These are phyloP conservation scores for Macquaria australasica DNA, from an alignment of 2,113 vertebrate species.

Conservation along the genomic window DNA sequence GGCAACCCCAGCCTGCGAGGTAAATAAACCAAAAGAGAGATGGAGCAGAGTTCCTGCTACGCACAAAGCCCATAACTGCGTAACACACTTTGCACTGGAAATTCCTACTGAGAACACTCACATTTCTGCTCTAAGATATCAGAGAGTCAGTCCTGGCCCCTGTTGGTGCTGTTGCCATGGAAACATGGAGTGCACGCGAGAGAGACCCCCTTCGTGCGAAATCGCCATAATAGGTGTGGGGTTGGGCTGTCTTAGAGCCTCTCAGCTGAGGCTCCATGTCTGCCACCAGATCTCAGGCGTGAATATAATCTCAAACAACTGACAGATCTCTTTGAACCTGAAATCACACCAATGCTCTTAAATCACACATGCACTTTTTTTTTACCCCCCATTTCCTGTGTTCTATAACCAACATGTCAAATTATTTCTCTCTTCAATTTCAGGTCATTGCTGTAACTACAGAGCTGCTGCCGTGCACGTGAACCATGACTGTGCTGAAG, in stretches of 20 bases:
- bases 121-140: conserved; percentile 27
- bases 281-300: conserved; percentile 8
- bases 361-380: background rate
- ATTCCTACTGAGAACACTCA: background rate
- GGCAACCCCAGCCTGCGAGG: background rate
- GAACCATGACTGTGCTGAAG: conserved; percentile 68
- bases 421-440: conserved; percentile 5
- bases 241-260: background rate
- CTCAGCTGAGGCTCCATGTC: conserved; percentile 16
- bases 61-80: background rate
- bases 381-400: background rate
- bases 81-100: conserved; percentile 17
- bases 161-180: conserved; percentile 74
- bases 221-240: conserved; percentile 26
- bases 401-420: background rate
- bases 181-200: conserved; percentile 46
- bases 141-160: conserved; percentile 32
- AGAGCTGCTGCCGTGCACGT: conserved; percentile 49
- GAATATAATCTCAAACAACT: background rate
- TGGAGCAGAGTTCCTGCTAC: background rate
- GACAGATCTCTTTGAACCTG: background rate
- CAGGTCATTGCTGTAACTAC: conserved; percentile 10
- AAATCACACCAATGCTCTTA: background rate
- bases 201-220: conserved; percentile 16
- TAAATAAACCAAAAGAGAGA: background rate